Conservation (phyloP, 2,113 vertebrate genomes). For the Thunnus maccoyii region DNA sequence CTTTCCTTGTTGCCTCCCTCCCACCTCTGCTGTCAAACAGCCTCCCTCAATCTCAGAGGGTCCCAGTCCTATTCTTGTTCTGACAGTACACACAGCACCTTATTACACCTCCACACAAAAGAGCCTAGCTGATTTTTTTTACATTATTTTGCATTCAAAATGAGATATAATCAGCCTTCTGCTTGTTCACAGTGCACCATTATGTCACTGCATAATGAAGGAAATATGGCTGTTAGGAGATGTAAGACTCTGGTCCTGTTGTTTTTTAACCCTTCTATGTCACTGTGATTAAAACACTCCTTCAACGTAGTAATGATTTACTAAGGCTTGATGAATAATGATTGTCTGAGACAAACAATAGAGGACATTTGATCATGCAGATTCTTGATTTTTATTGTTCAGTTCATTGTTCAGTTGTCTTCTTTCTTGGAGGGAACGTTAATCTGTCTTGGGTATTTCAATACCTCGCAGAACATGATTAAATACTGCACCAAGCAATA, state of each 20-base stretch:
- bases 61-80: conserved; percentile 15
- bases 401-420: neutral
- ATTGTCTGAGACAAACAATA: neutral
- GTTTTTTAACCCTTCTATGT: neutral
- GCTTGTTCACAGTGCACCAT: neutral
- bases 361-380: neutral
- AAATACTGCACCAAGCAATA: too few relatives aligned
- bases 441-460: neutral
- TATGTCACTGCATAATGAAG: neutral
- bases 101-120: neutral
- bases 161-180: conserved; percentile 8
- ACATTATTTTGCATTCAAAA: conserved; percentile 28
- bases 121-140: conserved; percentile 24
- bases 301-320: neutral
- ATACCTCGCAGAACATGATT: neutral
- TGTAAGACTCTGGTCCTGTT: neutral
- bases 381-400: neutral
- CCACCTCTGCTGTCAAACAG: conserved; percentile 9
- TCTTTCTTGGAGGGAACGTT: neutral
- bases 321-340: conserved; percentile 18
- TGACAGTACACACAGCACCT: neutral
- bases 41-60: neutral
- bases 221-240: neutral
- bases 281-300: neutral
- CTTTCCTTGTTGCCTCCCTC: conserved; percentile 12